Evolutionary conservation across 2,113 vertebrate genomes (phyloP).

Genomic region (Prolemur simus): DNA sequence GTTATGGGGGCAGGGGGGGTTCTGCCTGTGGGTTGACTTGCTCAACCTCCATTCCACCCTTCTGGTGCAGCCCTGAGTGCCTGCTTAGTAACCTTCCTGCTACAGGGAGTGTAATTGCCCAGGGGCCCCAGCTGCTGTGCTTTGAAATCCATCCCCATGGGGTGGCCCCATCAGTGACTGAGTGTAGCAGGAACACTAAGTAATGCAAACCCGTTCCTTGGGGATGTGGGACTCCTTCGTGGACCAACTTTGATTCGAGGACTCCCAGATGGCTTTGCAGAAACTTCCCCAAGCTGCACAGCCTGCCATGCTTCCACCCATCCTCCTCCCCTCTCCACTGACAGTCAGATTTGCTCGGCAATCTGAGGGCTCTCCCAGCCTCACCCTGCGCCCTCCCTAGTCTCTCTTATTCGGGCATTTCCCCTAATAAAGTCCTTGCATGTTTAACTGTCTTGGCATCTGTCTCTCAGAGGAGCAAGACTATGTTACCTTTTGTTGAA

Average conservation of each 20-base stretch:
- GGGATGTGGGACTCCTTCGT: neutral
- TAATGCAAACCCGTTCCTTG: neutral
- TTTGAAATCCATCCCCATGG: neutral
- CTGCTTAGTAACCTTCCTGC: neutral
- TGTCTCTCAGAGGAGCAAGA: neutral
- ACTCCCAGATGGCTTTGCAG: neutral
- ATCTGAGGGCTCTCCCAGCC: neutral
- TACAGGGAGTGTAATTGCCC: too few species aligned
- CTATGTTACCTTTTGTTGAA: neutral
- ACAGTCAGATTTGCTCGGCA: neutral
- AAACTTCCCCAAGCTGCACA: neutral
- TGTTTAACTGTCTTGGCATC: neutral
- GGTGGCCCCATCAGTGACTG: accelerated
- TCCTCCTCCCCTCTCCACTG: too few species aligned
- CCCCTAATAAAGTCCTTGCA: neutral
- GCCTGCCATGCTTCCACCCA: neutral
- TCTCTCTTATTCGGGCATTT: neutral
- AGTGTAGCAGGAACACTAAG: accelerated
- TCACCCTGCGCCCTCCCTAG: neutral
- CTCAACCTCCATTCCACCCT: neutral
- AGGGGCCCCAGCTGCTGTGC: neutral
- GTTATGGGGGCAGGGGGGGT: neutral
- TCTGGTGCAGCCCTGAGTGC: neutral
- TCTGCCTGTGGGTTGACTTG: too few species aligned
- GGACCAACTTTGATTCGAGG: neutral